A percentile compares a stretch with the other conserved stretches of the same genome.
phyloP scores from a whole-genome alignment of 2,113 vertebrate species.

The Prunella fulvescens region DNA sequence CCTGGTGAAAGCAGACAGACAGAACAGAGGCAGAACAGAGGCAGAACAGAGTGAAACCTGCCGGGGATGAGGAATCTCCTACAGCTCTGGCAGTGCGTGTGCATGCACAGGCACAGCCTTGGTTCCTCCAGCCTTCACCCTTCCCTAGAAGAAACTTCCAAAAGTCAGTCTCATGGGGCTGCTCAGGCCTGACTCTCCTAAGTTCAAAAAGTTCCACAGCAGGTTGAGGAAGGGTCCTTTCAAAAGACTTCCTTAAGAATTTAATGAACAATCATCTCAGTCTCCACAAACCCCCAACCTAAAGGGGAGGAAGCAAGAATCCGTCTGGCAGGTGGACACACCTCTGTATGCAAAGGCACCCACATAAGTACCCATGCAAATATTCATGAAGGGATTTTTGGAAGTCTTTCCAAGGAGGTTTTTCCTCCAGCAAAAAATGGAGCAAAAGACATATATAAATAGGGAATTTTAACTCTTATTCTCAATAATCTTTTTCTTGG shows the following conservation, averaged over 20 bases:
- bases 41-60: background rate
- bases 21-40: background rate
- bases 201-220: background rate
- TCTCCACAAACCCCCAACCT: background rate
- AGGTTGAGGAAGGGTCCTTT: background rate
- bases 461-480: background rate
- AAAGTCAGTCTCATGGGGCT: background rate
- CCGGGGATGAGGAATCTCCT: fast-evolving
- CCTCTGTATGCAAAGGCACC: background rate
- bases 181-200: background rate
- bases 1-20: background rate
- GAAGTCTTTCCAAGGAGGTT: background rate
- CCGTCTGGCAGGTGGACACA: background rate
- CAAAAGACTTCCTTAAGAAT: background rate
- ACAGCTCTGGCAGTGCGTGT: fast-evolving
- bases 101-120: fast-evolving
- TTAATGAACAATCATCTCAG: background rate
- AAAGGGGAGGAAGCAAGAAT: background rate
- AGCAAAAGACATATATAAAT: background rate
- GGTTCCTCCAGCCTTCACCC: background rate
- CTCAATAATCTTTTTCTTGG: background rate
- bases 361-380: background rate
- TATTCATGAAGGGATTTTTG: background rate
- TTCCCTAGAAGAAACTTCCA: background rate
- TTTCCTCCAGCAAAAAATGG: background rate